Evolutionary conservation across 2,888 invertebrate genomes (phyloP).

Genomic region (Lingula anatina): DNA sequence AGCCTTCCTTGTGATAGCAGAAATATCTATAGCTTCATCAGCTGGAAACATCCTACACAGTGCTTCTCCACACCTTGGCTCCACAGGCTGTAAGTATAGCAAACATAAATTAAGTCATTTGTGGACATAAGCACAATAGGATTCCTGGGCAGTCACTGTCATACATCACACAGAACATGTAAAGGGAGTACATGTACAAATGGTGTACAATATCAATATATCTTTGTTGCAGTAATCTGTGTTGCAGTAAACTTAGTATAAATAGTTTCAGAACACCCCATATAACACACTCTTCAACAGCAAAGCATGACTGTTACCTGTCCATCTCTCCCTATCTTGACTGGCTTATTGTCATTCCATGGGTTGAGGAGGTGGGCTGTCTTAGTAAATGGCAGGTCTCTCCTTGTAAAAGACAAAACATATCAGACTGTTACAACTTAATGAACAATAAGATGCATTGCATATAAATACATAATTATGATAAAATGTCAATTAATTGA

Average conservation of each 20-base stretch:
- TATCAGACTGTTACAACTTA: neutral
- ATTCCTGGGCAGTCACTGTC: no score
- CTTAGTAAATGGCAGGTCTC: conserved; percentile 86
- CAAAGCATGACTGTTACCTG: no score
- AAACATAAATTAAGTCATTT: conserved; percentile 1
- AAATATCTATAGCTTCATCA: conserved; percentile 58
- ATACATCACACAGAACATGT: no score
- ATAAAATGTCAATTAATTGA: neutral
- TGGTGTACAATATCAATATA: no score
- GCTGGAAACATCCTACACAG: conserved; percentile 88
- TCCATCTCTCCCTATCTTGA: conserved; percentile 98
- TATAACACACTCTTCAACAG: no score
- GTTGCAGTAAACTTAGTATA: no score
- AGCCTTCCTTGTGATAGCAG: conserved; percentile 43
- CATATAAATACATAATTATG: neutral
- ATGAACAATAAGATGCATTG: neutral
- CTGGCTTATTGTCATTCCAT: conserved; percentile 98
- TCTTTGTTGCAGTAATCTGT: no score
- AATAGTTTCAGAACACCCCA: no score
- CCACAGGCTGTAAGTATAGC: conserved; percentile 73
- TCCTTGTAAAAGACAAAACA: conserved; percentile 54
- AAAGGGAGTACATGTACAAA: no score
- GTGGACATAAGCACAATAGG: neutral
- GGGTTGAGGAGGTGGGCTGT: conserved; percentile 91
- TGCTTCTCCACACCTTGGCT: conserved; percentile 90